Base-by-base conservation (phyloP, 2,797 vertebrate species). In the Acanthopagrus latus region DNA sequence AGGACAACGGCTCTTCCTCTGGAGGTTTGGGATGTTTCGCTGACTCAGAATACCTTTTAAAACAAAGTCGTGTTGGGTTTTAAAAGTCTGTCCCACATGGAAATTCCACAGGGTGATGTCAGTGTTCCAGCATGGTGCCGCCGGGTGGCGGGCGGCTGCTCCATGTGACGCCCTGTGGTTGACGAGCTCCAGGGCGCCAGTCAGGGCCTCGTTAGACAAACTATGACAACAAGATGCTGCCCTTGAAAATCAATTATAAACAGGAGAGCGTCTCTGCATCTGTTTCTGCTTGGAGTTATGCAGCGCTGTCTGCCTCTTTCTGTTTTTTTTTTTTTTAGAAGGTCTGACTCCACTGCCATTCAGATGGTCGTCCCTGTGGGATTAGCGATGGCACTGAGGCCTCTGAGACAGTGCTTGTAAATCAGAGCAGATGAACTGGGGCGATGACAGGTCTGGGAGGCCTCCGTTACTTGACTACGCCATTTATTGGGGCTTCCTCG, bases 231-330 rank as follows among this genome's bases (percentile, higher is more conserved):
- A 93, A 93, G 86, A 93, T 81, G 82, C 78, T 92, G 90, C 90
- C 94, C 93, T 95, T 95, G 93, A 94, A 95, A 95, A 96, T 96
- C 94, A 95, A 95, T 95, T 95, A 93, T 91, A 94, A 95, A 91
- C 92, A 90, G 85, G 66, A 80, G 84, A 89, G 79, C 64, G 58
- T 85, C 89, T 38, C 76, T 89, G 89, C 94, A 95, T 95, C 94
- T 96, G 94, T 95, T 94, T 94, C 90, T 94, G 81, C 85, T 94
- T 62, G 88, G 75, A 92, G 88, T 90, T 89, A 89, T 88, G 91
- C 64, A 66, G 81, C 77, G 9, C 82, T 91, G 90, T 93, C 88
- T 92, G 89, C 69, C 81, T 77, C 51, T 23, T 67, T 77, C 46
- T 80, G 23, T 38, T 7, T 38, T 38, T 29, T 65, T 76, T 58